Evolutionary conservation across 2,888 invertebrate species (phyloP).

Genomic region (Eupithecia subumbrata): DNA sequence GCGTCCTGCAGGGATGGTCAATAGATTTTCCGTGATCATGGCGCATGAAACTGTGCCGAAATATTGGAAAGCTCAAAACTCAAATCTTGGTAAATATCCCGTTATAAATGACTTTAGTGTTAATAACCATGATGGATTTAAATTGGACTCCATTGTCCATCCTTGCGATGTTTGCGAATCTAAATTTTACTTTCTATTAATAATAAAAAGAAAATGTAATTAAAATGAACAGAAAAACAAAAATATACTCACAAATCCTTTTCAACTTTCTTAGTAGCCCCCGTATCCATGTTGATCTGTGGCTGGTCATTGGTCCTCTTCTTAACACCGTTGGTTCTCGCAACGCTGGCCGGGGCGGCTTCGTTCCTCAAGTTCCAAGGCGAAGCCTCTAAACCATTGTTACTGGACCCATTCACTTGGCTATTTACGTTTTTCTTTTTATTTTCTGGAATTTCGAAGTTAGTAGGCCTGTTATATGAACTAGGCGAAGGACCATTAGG

Average conservation of each 20-base stretch:
- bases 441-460: constrained; percentile 31
- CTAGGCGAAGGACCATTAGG: not conserved
- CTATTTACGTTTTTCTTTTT: constrained; percentile 18
- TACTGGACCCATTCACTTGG: constrained; percentile 30
- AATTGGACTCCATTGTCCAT: not conserved
- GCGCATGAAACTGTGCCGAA: too few relatives aligned
- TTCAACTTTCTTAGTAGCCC: constrained; percentile 58
- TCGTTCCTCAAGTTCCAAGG: constrained; percentile 17
- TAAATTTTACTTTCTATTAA: too few relatives aligned
- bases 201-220: too few relatives aligned
- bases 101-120: too few relatives aligned
- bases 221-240: not conserved
- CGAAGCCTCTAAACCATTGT: constrained; percentile 23
- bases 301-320: constrained; percentile 77
- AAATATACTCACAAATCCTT: constrained; percentile 61
- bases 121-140: too few relatives aligned
- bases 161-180: too few relatives aligned
- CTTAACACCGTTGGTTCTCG: constrained; percentile 42
- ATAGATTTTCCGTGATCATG: too few relatives aligned
- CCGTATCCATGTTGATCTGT: constrained; percentile 66
- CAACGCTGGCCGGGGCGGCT: constrained; percentile 12
- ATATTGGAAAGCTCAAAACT: too few relatives aligned
- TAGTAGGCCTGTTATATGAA: constrained; percentile 18
- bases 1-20: too few relatives aligned
- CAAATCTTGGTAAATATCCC: too few relatives aligned